Percentiles rank a stretch among this genome's conserved stretches.
Conservation (phyloP, 92 coral and sea anemone species). For the Paragorgia papillata region DNA sequence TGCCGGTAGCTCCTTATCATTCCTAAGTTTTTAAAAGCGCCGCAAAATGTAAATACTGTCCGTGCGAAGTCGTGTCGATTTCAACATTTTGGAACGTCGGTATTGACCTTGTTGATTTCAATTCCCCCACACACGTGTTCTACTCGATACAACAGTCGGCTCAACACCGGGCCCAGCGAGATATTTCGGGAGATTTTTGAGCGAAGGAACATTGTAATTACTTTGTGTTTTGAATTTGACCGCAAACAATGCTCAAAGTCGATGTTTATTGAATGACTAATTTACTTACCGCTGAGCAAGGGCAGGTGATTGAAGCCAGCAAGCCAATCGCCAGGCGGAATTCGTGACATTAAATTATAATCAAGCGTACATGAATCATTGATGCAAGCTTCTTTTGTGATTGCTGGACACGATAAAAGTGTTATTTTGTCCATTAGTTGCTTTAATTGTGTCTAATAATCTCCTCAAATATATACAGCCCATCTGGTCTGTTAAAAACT, state of each 20-base stretch:
- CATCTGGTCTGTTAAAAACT: neutral
- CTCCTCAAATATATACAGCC: slow-evolving; percentile 1
- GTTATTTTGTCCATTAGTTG: slow-evolving; percentile 33
- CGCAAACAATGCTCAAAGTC: slow-evolving; percentile 25
- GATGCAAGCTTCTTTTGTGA: slow-evolving; percentile 35
- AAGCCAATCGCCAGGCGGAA: slow-evolving; percentile 24
- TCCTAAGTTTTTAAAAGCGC: slow-evolving; percentile 15
- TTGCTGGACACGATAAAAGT: slow-evolving; percentile 21
- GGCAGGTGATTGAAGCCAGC: slow-evolving; percentile 35
- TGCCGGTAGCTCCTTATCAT: slow-evolving; percentile 22
- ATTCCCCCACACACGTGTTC: too few relatives aligned
- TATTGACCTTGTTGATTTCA: too few relatives aligned
- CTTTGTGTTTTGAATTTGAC: slow-evolving; percentile 20
- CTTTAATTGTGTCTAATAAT: slow-evolving; percentile 27
- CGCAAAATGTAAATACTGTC: slow-evolving; percentile 31
- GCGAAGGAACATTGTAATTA: slow-evolving; percentile 19
- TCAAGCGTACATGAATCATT: slow-evolving; percentile 38
- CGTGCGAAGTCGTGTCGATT: neutral
- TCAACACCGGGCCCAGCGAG: slow-evolving; percentile 23
- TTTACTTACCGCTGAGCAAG: slow-evolving; percentile 15
- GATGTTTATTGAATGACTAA: slow-evolving; percentile 45
- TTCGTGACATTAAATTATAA: slow-evolving; percentile 39
- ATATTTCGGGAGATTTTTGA: slow-evolving; percentile 1
- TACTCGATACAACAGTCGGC: too few relatives aligned
- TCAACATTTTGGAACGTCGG: too few relatives aligned